Evolutionary conservation across 1,140 invertebrate species (phyloP), one percentile per base, ranked within the genome.

Genomic region (Parasteatoda tepidariorum): DNA sequence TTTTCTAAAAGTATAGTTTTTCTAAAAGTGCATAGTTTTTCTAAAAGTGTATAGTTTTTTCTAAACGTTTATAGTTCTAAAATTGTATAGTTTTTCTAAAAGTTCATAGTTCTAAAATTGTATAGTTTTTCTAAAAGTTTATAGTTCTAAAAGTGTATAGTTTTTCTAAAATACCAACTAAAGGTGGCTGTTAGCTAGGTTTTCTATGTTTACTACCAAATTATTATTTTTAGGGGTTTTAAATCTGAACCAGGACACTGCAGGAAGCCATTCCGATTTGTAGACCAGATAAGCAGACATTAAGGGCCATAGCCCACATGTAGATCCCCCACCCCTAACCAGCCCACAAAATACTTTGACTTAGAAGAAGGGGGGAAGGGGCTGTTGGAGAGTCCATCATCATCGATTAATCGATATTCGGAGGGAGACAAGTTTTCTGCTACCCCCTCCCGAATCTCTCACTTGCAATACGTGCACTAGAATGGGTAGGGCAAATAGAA

Each of bases 401-500:
- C 75, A 78, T 78, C 75, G 75, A 78, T 78, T 78, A 78, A 78
- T 78, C 75, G 75, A 78, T 78, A 33, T 22, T 22, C 18, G 31
- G 31, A 9, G 9, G 38, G 31, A 9, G 9, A 18, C 38, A 48
- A 48, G 38, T 48, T 48, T 48, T n/a, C n/a, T 48, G 38, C 38
- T 48, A 1, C 57, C 57, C 57, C 24, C 9, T n/a, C 9, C 57
- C 57, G 24, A 7, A 15, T 4, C 4, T 9, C 38, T 48, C n/a
- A n/a, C n/a, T n/a, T n/a, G n/a, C n/a, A n/a, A n/a, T n/a, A n/a
- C 18, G 38, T 48, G 18, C 9, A 48, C 38, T 11, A 31, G 61
- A 64, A 26, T 13, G 61, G 28, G 61, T 13, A 6, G 13, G 41
- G 33, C n/a, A 34, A 9, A 22, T n/a, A 67, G 41, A 67, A 67